A percentile compares a stretch with the other conserved stretches of the same genome.
These are phyloP conservation scores for Drosophila recens DNA, from an alignment of 2,888 invertebrate species.

Conservation along the genomic window DNA sequence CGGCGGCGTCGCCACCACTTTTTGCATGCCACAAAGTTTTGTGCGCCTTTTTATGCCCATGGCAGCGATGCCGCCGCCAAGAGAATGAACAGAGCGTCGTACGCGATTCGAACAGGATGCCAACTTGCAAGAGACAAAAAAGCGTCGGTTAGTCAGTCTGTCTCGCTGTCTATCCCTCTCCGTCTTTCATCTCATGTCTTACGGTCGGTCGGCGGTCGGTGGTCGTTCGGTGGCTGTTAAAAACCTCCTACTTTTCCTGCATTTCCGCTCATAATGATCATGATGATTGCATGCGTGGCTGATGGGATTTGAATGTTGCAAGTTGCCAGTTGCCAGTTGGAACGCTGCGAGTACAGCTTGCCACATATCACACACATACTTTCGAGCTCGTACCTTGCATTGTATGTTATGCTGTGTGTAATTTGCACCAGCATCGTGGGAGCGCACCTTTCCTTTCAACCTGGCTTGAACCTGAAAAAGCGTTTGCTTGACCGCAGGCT, in stretches of 20 bases:
- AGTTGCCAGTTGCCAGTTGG: conserved; percentile 51
- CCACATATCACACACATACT: conserved; percentile 23
- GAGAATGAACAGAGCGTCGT: conserved; percentile 68
- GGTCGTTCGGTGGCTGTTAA: conserved; percentile 77
- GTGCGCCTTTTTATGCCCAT: conserved; percentile 73
- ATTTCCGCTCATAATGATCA: conserved; percentile 81
- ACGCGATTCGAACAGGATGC: conserved; percentile 73
- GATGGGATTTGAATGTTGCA: conserved; percentile 81
- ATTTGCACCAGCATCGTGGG: conserved; percentile 76
- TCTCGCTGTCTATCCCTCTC: conserved; percentile 6
- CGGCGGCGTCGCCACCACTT: conserved; percentile 76
- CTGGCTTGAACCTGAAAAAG: conserved; percentile 52
- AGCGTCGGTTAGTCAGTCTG: conserved; percentile 32
- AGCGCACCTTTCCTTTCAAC: conserved; percentile 71
- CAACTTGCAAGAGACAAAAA: conserved; percentile 59
- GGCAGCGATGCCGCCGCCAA: conserved; percentile 58
- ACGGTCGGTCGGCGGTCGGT: conserved; percentile 27
- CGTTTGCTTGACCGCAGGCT: conserved; percentile 57
- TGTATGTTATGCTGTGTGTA: conserved; percentile 40
- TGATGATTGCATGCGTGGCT: conserved; percentile 82
- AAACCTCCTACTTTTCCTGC: conserved; percentile 82
- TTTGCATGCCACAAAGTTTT: conserved; percentile 80
- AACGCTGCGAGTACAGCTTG: conserved; percentile 22
- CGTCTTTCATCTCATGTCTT: conserved; percentile 9
- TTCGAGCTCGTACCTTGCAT: background rate